Base-by-base conservation (phyloP, 2,797 vertebrate genomes). In the Agapornis canus region DNA sequence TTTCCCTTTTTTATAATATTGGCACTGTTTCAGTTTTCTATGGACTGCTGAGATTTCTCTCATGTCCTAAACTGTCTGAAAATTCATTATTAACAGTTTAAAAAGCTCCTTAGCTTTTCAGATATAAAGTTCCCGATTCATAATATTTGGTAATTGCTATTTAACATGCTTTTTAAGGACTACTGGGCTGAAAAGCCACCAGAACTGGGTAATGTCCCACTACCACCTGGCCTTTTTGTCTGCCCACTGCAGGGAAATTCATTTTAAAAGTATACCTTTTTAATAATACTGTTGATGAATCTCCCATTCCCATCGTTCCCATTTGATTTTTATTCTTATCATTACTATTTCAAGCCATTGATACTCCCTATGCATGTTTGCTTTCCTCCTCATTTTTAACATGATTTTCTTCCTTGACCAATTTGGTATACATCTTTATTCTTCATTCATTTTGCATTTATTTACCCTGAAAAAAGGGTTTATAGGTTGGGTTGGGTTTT, bases 21-120 rank as follows among this genome's bases (percentile, higher is more conserved):
- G 89, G 56, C 81, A 85, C 47, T 31, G 68, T 73, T 78, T 89
- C 75, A 82, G 60, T 18, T 66, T 59, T 66, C 49, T 69, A 25
- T 66, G 47, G 47, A 23, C 66, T 60, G 9, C 42, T 72, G 60
- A 89, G 54, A 29, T 23, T 85, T 73, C 31, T 51, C 8, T 73
- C 13, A 9, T 39, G n/a, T 73, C 63, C 56, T 59, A 21, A 40
- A 0, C 0, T 31, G 13, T 56, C 70, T 52, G 37, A 70, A 71
- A 78, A 89, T 15, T 52, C 51, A 25, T 69, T 73, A 63, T 25
- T 49, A 87, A 39, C 5, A 4, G 19, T 51, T 77, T 35, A 8
- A 51, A 90, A 35, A 72, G 8, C 19, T 79, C 31, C 42, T 76
- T 8, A 51, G 13, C 18, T 76, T 89, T 16, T 69, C 51, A 68